Conservation (phyloP, 2,113 vertebrate species). For the Vimba vimba region DNA sequence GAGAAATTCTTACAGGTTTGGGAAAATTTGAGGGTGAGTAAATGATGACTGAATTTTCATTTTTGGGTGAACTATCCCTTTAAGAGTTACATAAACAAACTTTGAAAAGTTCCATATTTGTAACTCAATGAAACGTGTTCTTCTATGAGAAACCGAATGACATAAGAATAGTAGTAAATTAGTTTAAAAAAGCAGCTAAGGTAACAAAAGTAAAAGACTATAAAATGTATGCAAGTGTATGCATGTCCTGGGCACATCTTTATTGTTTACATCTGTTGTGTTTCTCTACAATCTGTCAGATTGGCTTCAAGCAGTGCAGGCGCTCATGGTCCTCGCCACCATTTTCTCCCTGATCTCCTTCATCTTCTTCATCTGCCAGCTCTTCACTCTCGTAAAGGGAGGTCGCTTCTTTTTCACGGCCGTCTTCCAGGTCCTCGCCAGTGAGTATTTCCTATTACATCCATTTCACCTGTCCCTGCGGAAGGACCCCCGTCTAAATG, state of each 20-base stretch:
- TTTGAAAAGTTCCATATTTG: not conserved
- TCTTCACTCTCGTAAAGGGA: constrained; percentile 94
- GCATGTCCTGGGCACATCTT: no score
- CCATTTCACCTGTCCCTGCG: not conserved
- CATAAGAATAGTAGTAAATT: not conserved
- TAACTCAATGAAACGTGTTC: not conserved
- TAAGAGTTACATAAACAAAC: no score
- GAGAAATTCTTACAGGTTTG: no score
- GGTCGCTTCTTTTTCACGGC: constrained; percentile 94
- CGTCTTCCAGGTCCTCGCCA: constrained; percentile 91
- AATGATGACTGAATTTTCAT: no score
- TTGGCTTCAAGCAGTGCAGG: constrained; percentile 97
- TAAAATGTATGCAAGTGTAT: no score
- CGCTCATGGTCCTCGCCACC: constrained; percentile 93
- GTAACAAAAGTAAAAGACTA: no score
- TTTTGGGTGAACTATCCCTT: no score
- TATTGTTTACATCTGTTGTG: not conserved
- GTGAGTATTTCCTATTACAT: constrained; percentile 77
- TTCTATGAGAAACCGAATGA: not conserved
- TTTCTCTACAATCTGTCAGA: constrained; percentile 70
- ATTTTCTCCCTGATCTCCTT: constrained; percentile 92
- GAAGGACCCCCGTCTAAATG: not conserved
- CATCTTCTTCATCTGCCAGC: constrained; percentile 92
- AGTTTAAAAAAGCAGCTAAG: no score
- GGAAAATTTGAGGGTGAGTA: no score